phyloP scores from a whole-genome alignment of 2,888 invertebrate genomes.

The Mesorhabditis sp. region DNA sequence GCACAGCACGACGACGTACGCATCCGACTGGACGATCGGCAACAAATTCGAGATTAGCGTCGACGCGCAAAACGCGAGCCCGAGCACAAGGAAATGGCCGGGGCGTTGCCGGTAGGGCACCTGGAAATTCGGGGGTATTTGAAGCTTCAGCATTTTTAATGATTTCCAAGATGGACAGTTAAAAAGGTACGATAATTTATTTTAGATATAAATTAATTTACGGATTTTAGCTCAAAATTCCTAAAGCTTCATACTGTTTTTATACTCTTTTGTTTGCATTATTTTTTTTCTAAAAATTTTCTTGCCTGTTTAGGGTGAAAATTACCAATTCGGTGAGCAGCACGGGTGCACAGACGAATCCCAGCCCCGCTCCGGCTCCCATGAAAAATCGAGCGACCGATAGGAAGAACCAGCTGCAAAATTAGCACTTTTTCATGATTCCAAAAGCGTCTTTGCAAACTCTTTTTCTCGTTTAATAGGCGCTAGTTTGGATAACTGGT shows the following conservation, averaged over 20 bases:
- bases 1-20: conserved; percentile 7
- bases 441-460: neutral
- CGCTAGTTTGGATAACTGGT: neutral
- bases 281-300: too few species aligned
- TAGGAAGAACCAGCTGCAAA: conserved; percentile 14
- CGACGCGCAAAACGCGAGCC: conserved; percentile 13
- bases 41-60: conserved; percentile 15
- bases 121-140: too few species aligned
- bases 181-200: neutral
- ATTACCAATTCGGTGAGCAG: conserved; percentile 16
- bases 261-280: too few species aligned
- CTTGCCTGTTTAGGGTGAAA: neutral
- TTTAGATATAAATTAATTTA: too few species aligned
- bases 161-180: too few species aligned
- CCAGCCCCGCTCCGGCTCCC: conserved; percentile 39
- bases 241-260: too few species aligned
- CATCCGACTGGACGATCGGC: conserved; percentile 13
- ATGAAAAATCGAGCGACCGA: conserved; percentile 32
- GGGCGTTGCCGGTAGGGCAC: conserved; percentile 11
- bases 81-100: conserved; percentile 16
- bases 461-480: neutral
- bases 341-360: conserved; percentile 39
- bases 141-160: too few species aligned
- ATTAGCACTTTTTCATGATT: too few species aligned
- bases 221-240: too few species aligned